phyloP scores from a whole-genome alignment of 2,797 vertebrate genomes.

The Mormyrops attenuatus region DNA sequence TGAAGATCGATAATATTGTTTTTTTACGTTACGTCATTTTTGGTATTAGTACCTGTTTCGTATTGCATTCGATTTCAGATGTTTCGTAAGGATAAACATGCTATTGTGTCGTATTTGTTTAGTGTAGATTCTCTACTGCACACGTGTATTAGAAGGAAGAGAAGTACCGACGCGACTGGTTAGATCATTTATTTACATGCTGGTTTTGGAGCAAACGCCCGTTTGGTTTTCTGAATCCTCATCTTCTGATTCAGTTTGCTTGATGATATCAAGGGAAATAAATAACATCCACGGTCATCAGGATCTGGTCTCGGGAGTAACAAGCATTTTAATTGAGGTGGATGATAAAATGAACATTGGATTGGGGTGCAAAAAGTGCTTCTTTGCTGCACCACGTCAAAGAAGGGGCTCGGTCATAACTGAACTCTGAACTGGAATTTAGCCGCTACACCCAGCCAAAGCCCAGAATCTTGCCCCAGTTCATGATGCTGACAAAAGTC shows the following conservation, averaged over 20 bases:
- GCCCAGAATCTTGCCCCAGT: not conserved
- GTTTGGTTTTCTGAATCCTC: not conserved
- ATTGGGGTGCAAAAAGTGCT: not conserved
- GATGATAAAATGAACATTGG: not conserved
- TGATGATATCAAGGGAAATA: not conserved
- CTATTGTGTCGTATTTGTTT: not conserved
- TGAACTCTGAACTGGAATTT: not conserved
- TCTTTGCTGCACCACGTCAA: not conserved
- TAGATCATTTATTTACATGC: not conserved
- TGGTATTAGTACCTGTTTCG: not conserved
- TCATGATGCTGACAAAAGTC: slow-evolving; percentile 13
- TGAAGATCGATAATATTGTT: not conserved
- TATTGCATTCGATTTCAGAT: not conserved
- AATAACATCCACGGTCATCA: not conserved
- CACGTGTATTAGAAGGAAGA: not conserved
- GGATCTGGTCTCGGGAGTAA: not conserved
- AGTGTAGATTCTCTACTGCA: not conserved
- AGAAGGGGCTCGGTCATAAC: not conserved
- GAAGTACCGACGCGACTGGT: not conserved
- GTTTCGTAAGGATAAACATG: not conserved
- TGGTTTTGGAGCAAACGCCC: not conserved
- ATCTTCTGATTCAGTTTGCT: not conserved
- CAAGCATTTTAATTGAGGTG: not conserved
- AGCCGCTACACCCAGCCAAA: not conserved
- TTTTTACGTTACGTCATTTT: not conserved